Evolutionary conservation across 2,113 vertebrate genomes (phyloP).

Genomic region (Bubo blakistoni): DNA sequence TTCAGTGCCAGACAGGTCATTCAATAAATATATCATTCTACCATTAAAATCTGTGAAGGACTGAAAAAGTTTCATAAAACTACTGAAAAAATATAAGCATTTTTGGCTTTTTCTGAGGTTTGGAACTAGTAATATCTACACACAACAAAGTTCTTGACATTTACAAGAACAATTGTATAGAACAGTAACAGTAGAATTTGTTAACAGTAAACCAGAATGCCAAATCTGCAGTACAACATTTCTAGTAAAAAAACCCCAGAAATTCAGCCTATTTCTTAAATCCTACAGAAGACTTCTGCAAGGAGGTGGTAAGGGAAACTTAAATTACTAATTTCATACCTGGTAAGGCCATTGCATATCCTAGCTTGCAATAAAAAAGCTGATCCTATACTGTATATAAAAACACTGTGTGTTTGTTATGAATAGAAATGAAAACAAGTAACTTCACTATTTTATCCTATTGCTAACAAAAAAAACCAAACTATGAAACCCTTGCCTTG

Average conservation of each 20-base stretch:
- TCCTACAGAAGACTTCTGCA: neutral
- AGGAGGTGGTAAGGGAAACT: neutral
- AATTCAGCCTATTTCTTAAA: neutral
- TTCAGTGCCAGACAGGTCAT: neutral
- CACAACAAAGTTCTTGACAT: neutral
- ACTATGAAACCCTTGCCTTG: neutral
- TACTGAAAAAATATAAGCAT: slow-evolving; percentile 44
- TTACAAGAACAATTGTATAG: neutral
- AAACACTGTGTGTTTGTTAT: neutral
- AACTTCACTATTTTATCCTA: neutral
- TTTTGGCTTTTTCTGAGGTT: neutral
- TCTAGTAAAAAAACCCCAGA: neutral
- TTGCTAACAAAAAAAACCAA: neutral
- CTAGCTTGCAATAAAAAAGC: neutral
- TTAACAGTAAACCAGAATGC: neutral
- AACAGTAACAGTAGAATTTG: neutral
- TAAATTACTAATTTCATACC: neutral
- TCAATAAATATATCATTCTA: slow-evolving; percentile 44
- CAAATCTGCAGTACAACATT: neutral
- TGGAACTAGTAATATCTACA: neutral
- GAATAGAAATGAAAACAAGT: neutral
- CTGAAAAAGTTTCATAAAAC: slow-evolving; percentile 32
- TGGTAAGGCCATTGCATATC: neutral
- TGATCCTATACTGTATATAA: neutral
- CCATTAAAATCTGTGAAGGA: neutral